Base-by-base conservation (phyloP, 2,888 invertebrate species). In the Temnothorax ravouxi region DNA sequence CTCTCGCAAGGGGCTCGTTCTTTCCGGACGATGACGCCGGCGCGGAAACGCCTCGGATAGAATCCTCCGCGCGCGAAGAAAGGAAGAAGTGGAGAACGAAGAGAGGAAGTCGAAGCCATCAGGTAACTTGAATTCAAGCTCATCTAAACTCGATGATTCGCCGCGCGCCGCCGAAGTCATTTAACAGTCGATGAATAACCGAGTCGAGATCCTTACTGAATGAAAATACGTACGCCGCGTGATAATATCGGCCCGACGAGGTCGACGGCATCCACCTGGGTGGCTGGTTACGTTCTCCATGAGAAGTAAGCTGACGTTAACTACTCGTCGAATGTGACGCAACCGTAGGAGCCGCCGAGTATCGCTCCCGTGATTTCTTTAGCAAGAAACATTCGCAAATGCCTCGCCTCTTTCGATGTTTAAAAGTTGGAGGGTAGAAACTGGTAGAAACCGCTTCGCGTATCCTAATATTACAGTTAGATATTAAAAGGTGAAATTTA, bases 11-110 rank as follows among this genome's bases (percentile, higher is more conserved):
- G 29, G 29, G 38, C 11, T 38, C n/a, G 21, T 56, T 29, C n/a
- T 15, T 44, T 18, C 9, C n/a, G 54, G 59, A 80, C 54, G 75
- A 88, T 85, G 88, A 84, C 80, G 85, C 71, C 74, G 81, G 8
- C 41, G 21, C 25, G 34, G 61, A 66, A 52, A 56, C 84, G 77
- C 38, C 52, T 81, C 34, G 81, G 74, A 44, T 88, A 74, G 80
- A 38, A 84, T n/a, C n/a, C 34, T 18, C 13, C 21, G 50, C 11
- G 34, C 34, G 18, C 38, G 21, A 50, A 21, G n/a, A 0, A 34
- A 18, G 18, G 34, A 34, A 25, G 25, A 13, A 44, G 13, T n/a
- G 52, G 21, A 54, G 52, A 54, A 21, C n/a, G 50, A 41, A 41
- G 41, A 38, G 18, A 66, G 9, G 47, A 18, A 47, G 11, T 34